Conservation (phyloP, 1,140 invertebrate genomes). For the Bombus terrestris region DNA sequence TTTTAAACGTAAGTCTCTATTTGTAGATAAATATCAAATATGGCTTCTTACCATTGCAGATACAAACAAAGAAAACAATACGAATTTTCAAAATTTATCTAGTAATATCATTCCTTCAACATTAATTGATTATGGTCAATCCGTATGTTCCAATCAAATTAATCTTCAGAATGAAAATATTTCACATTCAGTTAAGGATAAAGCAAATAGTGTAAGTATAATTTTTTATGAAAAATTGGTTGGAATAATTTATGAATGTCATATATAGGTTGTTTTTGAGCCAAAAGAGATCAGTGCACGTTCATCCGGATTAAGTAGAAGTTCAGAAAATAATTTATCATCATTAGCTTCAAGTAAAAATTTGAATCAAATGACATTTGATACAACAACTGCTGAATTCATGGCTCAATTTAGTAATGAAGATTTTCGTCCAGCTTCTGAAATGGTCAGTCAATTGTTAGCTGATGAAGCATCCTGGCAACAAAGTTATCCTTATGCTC, state of each 20-base stretch:
- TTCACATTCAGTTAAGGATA: not conserved
- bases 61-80: slow-evolving; percentile 60
- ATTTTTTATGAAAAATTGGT: not conserved
- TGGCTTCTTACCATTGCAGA: slow-evolving; percentile 49
- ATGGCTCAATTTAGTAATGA: slow-evolving; percentile 73
- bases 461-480: slow-evolving; percentile 72
- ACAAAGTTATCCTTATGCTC: slow-evolving; percentile 60
- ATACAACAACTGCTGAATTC: slow-evolving; percentile 66
- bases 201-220: slow-evolving; percentile 48
- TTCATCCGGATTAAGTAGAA: slow-evolving; percentile 72
- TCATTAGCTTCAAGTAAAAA: not conserved
- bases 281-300: slow-evolving; percentile 76
- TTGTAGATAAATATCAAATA: slow-evolving; percentile 5
- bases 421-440: slow-evolving; percentile 74
- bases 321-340: slow-evolving; percentile 42
- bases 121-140: not conserved
- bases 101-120: not conserved
- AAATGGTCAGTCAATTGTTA: slow-evolving; percentile 68
- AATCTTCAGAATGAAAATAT: slow-evolving; percentile 10
- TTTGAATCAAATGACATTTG: slow-evolving; percentile 66
- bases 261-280: slow-evolving; percentile 73
- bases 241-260: not conserved
- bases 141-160: not conserved
- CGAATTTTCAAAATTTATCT: slow-evolving; percentile 52
- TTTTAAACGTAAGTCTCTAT: not conserved